Percentiles rank a stretch among this genome's conserved stretches.
Evolutionary conservation across 1,140 invertebrate genomes (phyloP).

Genomic region (Drosophila nigromelanica): DNA sequence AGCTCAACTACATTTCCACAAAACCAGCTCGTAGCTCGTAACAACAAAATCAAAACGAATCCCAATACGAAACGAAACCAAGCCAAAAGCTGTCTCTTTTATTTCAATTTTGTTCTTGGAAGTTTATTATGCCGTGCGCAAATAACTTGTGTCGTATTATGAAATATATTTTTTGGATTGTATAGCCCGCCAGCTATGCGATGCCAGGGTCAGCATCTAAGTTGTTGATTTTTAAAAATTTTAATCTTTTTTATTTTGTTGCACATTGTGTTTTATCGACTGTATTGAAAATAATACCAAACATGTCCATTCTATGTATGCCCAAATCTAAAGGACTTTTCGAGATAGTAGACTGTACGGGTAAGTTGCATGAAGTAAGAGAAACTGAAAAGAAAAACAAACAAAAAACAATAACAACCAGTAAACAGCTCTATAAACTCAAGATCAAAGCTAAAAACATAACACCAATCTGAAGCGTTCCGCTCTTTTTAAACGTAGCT

Average conservation of each 20-base stretch:
- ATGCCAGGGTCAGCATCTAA: constrained; percentile 1
- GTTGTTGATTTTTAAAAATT: constrained; percentile 34
- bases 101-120: constrained; percentile 54
- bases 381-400: constrained; percentile 43
- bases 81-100: constrained; percentile 30
- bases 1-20: constrained; percentile 21
- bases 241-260: constrained; percentile 38
- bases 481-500: constrained; percentile 71
- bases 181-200: constrained; percentile 6
- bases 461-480: constrained; percentile 55
- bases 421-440: constrained; percentile 47
- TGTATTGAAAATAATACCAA: constrained; percentile 47
- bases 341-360: constrained; percentile 90
- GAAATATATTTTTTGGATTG: constrained; percentile 17
- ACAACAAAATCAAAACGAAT: constrained; percentile 4
- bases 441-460: constrained; percentile 50
- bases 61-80: constrained; percentile 12
- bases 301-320: constrained; percentile 58
- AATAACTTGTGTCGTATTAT: constrained; percentile 20
- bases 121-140: constrained; percentile 77
- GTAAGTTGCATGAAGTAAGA: constrained; percentile 86
- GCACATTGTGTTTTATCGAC: constrained; percentile 42
- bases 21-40: constrained; percentile 6
- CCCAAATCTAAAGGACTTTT: constrained; percentile 85
- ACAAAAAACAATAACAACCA: constrained; percentile 17